Conservation (phyloP, 2,113 vertebrate genomes). For the Gyps fulvus region DNA sequence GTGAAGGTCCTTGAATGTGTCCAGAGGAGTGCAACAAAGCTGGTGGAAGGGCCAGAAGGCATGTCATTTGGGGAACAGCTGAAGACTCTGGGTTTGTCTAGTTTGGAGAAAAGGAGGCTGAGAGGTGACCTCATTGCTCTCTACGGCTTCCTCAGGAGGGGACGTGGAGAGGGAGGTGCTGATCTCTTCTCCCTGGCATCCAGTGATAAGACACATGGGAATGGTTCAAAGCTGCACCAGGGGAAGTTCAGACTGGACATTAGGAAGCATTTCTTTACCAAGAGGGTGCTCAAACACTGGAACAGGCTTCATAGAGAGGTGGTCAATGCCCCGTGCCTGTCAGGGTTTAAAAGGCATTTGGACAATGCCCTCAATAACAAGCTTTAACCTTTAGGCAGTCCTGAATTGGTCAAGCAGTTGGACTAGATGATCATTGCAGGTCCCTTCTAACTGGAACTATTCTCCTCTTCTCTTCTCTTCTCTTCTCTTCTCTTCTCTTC, state of each 20-base stretch:
- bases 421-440: background rate
- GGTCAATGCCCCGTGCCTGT: accelerated
- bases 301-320: background rate
- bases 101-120: background rate
- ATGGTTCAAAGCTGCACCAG: background rate
- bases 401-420: no score
- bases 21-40: background rate
- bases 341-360: background rate
- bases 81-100: background rate
- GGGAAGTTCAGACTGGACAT: background rate
- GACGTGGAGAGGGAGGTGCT: background rate
- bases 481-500: no score
- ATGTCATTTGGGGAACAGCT: accelerated
- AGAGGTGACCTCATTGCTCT: background rate
- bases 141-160: background rate
- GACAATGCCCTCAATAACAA: background rate
- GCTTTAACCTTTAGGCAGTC: background rate
- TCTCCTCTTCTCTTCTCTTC: background rate
- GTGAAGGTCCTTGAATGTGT: background rate
- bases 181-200: background rate
- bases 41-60: background rate
- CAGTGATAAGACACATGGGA: accelerated
- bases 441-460: background rate
- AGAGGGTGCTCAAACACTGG: background rate
- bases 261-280: accelerated